Base-by-base conservation (phyloP, 2,797 vertebrate species). In the Scomberomorus guttatus region DNA sequence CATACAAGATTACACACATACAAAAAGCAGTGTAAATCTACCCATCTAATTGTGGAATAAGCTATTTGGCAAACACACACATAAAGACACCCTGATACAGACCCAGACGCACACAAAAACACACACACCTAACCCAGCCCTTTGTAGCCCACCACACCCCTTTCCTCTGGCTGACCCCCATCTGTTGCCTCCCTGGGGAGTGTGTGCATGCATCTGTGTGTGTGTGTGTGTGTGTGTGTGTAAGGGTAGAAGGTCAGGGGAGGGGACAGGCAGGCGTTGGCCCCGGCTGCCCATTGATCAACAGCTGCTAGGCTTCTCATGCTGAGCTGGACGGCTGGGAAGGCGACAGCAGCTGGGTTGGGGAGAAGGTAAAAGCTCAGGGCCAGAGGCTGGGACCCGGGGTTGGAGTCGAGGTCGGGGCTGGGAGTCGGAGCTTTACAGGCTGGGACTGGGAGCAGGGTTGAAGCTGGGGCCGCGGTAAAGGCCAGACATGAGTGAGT, bases 271-370 rank as follows among this genome's bases (percentile, higher is more conserved):
- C 90, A 90, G 94, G 93, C 94, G 90, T 94, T 94, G 94, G 93
- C 92, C 86, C 91, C 84, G 89, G 90, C 91, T 92, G 91, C 89
- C 93, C 93, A 94, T 93, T 93, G 93, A 93, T 93, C 90, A 95
- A 94, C 95, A 96, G 95, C 95, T 96, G 95, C 93, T 92, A 29
- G 89, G 85, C 91, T 94, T 95, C 93, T 95, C 95, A 95, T 93
- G 94, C 93, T 93, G 93, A 64, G 93, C 86, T 73, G 91, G 92
- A 87, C 89, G 88, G 90, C 90, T 92, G 93, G 89, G 92, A 92
- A 92, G 92, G 89, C 91, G 86, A 90, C 90, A 92, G 93, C 93
- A 94, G 94, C 93, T 93, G 93, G 92, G 77, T 63, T 13, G 58
- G 80, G 82, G 75, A 83, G 81, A 87, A 88, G 88, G 90, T 90